A percentile compares a stretch with the other conserved stretches of the same genome.
Evolutionary conservation across 2,797 vertebrate genomes (phyloP).

Genomic region (Cephalopachus bancanus): DNA sequence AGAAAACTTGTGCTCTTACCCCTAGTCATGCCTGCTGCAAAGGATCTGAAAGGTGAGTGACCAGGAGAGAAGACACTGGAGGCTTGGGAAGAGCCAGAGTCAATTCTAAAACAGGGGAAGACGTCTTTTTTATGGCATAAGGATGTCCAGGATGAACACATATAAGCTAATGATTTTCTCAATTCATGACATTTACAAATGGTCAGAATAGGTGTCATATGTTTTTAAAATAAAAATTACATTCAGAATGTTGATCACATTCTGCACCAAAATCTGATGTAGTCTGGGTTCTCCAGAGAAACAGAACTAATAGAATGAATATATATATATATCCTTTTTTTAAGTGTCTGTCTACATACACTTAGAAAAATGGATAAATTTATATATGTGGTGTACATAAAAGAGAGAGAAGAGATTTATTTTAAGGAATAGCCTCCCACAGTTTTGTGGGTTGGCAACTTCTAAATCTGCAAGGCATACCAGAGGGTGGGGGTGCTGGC

Average conservation of each 20-base stretch:
- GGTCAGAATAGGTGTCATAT: not conserved
- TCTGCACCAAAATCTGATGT: not conserved
- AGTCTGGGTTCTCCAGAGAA: not conserved
- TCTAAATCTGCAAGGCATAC: not conserved
- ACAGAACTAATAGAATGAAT: not conserved
- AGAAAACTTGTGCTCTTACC: not conserved
- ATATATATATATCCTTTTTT: not conserved
- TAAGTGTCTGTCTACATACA: not conserved
- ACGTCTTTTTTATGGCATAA: not conserved
- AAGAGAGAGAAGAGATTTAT: not conserved
- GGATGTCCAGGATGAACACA: not conserved
- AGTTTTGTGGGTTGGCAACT: not conserved
- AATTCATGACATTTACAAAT: not conserved
- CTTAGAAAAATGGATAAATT: not conserved
- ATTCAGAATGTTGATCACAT: not conserved
- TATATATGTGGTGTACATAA: not conserved
- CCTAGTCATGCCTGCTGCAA: no score
- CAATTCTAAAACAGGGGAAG: not conserved
- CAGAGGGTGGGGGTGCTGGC: not conserved
- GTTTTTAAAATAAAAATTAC: not conserved
- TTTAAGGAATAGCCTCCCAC: not conserved
- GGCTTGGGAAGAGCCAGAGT: not conserved
- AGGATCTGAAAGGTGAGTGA: not conserved
- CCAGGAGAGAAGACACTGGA: not conserved
- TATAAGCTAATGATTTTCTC: not conserved